Conservation (phyloP, 2,797 vertebrate genomes). For the Danionella dracula region DNA sequence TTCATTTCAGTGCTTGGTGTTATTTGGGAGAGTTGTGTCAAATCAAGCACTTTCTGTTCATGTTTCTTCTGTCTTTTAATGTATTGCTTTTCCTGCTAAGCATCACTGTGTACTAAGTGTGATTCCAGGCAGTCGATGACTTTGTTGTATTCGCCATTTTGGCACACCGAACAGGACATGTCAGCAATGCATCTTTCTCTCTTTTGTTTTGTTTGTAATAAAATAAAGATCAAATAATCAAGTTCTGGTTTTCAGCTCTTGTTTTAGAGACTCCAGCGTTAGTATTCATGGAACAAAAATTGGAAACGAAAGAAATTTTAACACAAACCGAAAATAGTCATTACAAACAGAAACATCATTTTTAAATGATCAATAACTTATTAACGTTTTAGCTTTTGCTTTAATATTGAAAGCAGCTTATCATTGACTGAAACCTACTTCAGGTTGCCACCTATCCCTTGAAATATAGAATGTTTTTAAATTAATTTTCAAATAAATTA, state of each 20-base stretch:
- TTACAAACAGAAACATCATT: no score
- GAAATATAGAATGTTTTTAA: no score
- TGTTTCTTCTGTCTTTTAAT: conserved; percentile 37
- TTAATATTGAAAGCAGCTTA: no score
- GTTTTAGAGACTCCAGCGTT: no score
- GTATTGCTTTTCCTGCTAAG: conserved; percentile 60
- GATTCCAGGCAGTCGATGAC: conserved; percentile 63
- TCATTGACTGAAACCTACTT: no score
- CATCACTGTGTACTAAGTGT: conserved; percentile 69
- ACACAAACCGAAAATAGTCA: no score
- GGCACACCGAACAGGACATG: conserved; percentile 57
- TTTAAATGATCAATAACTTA: no score
- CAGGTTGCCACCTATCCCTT: no score
- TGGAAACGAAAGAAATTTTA: no score
- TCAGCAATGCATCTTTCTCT: conserved; percentile 63
- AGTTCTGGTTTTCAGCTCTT: not conserved
- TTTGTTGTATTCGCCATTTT: conserved; percentile 50
- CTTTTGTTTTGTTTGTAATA: conserved; percentile 76
- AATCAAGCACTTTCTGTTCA: conserved; percentile 52
- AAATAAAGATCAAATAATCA: conserved; percentile 66
- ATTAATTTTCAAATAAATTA: no score
- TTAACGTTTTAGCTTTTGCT: no score
- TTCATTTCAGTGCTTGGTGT: conserved; percentile 55
- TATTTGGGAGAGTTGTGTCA: conserved; percentile 48
- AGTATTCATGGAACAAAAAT: no score